phyloP scores from a whole-genome alignment of 37 sponge, comb jelly and placozoan genomes.

The Haliclona indistincta region DNA sequence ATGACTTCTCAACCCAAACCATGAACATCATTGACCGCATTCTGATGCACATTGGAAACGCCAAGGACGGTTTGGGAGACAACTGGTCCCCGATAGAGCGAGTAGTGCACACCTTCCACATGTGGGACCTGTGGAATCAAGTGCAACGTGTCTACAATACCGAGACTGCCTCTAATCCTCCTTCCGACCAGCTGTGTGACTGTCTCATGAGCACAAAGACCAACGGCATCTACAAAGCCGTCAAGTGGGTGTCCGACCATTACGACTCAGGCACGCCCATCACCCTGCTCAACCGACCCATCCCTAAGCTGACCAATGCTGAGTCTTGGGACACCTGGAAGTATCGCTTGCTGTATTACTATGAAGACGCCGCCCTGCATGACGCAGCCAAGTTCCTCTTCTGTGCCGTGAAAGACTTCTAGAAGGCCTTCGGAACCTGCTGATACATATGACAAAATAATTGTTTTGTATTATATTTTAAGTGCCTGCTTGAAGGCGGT shows the following conservation, averaged over 20 bases:
- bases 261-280: conserved; percentile 81
- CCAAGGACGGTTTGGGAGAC: conserved; percentile 71
- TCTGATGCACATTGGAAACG: conserved; percentile 53
- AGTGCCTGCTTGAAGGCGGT: too few species aligned
- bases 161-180: conserved; percentile 26
- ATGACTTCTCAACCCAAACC: conserved; percentile 45
- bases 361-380: conserved; percentile 32
- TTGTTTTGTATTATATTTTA: too few species aligned
- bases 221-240: conserved; percentile 74
- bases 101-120: conserved; percentile 75
- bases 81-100: conserved; percentile 80
- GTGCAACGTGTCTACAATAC: conserved; percentile 40
- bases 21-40: conserved; percentile 80
- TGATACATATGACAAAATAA: too few species aligned
- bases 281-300: conserved; percentile 80
- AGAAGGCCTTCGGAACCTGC: too few species aligned
- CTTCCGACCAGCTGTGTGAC: conserved; percentile 41
- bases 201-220: conserved; percentile 54
- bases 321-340: conserved; percentile 64
- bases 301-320: conserved; percentile 73
- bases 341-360: conserved; percentile 70
- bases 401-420: conserved; percentile 75
- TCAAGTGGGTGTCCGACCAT: conserved; percentile 72
- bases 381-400: conserved; percentile 71
- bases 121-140: conserved; percentile 67